Conservation (phyloP, 1,140 invertebrate species). For the Trachymyrmex septentrionalis region DNA sequence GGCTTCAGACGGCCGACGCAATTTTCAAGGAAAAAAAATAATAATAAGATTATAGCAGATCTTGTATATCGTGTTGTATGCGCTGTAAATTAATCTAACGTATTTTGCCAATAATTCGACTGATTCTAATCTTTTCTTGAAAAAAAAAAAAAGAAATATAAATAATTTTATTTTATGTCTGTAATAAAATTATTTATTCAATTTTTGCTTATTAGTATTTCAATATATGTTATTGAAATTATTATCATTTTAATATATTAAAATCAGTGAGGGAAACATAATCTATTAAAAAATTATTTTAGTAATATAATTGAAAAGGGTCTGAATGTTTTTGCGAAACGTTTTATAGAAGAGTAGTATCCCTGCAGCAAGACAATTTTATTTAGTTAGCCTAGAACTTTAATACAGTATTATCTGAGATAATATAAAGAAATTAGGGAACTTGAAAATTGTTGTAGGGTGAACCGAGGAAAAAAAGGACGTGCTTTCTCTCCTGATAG, state of each 20-base stretch:
- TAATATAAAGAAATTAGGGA: conserved; percentile 20
- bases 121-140: not conserved
- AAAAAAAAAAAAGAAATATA: not conserved
- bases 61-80: not conserved
- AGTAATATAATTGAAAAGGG: conserved; percentile 11
- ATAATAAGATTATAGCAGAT: not conserved
- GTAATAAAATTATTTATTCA: conserved; percentile 8
- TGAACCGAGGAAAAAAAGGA: not conserved
- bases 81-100: not conserved
- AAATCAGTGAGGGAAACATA: not conserved
- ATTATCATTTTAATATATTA: not conserved
- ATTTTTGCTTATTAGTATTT: not conserved
- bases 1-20: not conserved
- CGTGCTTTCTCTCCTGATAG: not conserved
- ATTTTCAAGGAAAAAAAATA: not conserved
- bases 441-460: conserved; percentile 38
- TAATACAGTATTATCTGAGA: not conserved
- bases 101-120: not conserved
- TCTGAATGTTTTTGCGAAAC: not conserved
- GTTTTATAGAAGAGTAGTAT: not conserved
- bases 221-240: not conserved
- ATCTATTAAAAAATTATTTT: not conserved
- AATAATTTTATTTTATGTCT: not conserved
- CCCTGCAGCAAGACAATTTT: conserved; percentile 17
- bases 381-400: conserved; percentile 16